A percentile compares a stretch with the other conserved stretches of the same genome.
phyloP scores from a whole-genome alignment of 1,140 invertebrate genomes.

The Protaetia brevitarsis region DNA sequence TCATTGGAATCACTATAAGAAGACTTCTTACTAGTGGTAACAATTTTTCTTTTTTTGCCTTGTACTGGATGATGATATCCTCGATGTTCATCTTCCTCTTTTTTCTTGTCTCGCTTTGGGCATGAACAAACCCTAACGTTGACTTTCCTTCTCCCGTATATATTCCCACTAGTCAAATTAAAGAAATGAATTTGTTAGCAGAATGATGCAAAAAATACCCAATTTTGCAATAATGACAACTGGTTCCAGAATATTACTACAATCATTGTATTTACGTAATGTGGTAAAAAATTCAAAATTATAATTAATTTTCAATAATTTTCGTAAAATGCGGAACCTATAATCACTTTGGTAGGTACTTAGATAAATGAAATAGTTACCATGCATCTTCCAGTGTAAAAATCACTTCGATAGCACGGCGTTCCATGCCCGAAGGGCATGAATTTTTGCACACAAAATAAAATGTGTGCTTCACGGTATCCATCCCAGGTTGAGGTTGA shows the following conservation, averaged over 20 bases:
- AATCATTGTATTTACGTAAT: no score
- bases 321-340: no score
- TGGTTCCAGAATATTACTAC: no score
- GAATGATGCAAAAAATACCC: no score
- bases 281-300: no score
- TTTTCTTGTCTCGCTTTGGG: slow-evolving; percentile 70
- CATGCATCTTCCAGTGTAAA: slow-evolving; percentile 68
- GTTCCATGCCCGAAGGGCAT: slow-evolving; percentile 74
- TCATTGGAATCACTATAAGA: not conserved
- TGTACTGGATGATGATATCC: not conserved
- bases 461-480: slow-evolving; percentile 64
- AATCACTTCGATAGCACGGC: slow-evolving; percentile 69
- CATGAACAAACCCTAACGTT: slow-evolving; percentile 77
- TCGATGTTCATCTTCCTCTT: slow-evolving; percentile 57
- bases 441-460: slow-evolving; percentile 79
- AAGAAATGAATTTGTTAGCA: not conserved
- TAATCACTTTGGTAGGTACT: not conserved
- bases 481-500: slow-evolving; percentile 57
- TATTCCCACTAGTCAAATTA: slow-evolving; percentile 48
- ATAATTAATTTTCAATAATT: no score
- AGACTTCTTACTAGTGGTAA: not conserved
- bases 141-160: slow-evolving; percentile 64
- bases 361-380: slow-evolving; percentile 44
- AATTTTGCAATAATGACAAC: no score
- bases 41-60: not conserved